Evolutionary conservation across 2,113 vertebrate genomes (phyloP).

Genomic region (Bagarius yarrelli): DNA sequence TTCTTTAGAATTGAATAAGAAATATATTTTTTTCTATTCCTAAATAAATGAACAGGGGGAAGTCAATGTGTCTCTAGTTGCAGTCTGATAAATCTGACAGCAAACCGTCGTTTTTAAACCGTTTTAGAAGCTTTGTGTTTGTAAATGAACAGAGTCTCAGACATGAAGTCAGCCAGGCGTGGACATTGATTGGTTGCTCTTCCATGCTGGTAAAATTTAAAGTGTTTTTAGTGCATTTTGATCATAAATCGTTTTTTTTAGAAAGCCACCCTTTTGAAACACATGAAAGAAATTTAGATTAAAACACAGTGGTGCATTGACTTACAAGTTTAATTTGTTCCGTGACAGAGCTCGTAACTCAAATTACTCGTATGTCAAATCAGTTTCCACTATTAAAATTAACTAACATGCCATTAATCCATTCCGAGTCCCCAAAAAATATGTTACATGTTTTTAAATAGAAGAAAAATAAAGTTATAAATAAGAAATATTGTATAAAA

Average conservation of each 20-base stretch:
- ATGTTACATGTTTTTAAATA: too few species aligned
- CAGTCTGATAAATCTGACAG: conserved; percentile 10
- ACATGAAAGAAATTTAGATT: neutral
- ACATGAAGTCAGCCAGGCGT: conserved; percentile 27
- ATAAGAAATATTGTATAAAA: too few species aligned
- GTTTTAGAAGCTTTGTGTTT: conserved; percentile 31
- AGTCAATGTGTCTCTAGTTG: conserved; percentile 13
- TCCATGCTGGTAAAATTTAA: conserved; percentile 33
- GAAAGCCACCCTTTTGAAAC: neutral
- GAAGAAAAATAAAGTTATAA: too few species aligned
- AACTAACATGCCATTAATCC: too few species aligned
- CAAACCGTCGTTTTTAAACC: neutral
- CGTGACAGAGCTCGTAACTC: too few species aligned
- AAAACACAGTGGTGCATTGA: too few species aligned
- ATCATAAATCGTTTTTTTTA: neutral
- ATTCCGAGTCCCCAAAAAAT: too few species aligned
- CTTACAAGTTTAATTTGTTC: too few species aligned
- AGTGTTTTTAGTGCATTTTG: conserved; percentile 21
- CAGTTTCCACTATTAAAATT: too few species aligned
- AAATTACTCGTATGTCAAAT: too few species aligned
- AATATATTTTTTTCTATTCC: neutral
- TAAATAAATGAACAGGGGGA: conserved; percentile 21
- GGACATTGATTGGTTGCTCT: conserved; percentile 43
- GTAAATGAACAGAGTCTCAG: conserved; percentile 35
- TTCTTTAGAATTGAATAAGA: neutral